Percentiles rank a stretch among this genome's conserved stretches.
These are phyloP conservation scores for Seriola aureovittata DNA, from an alignment of 2,113 vertebrate species.

Conservation along the genomic window DNA sequence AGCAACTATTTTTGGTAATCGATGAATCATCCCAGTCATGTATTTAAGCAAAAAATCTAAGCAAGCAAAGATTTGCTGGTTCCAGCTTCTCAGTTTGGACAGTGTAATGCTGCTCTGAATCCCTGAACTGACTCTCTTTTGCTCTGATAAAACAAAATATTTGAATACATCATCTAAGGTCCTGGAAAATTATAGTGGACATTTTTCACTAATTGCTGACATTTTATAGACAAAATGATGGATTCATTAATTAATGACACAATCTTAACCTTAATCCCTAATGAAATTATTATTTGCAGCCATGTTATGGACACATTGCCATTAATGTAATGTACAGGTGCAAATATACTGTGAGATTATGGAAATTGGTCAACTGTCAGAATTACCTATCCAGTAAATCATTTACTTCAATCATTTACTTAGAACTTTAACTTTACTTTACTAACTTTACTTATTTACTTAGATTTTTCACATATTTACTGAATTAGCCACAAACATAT, in stretches of 20 bases:
- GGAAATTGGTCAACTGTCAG: not conserved
- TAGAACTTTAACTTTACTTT: too few relatives aligned
- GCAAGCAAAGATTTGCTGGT: not conserved
- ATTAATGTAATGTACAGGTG: not conserved
- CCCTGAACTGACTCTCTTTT: not conserved
- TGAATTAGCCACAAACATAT: too few relatives aligned
- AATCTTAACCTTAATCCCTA: not conserved
- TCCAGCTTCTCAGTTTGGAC: not conserved
- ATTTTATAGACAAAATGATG: not conserved
- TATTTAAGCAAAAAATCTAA: not conserved
- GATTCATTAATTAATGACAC: not conserved
- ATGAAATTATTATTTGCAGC: not conserved
- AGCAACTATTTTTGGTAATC: not conserved
- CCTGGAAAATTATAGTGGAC: not conserved
- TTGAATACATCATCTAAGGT: not conserved
- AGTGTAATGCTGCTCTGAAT: not conserved
- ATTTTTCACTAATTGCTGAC: not conserved
- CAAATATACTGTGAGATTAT: not conserved
- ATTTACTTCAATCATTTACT: not conserved
- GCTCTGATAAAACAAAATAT: not conserved
- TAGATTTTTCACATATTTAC: not conserved
- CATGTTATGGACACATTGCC: too few relatives aligned
- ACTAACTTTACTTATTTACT: not conserved
- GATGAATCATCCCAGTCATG: not conserved
- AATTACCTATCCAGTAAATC: too few relatives aligned